A percentile compares a stretch with the other conserved stretches of the same genome.
These are phyloP conservation scores for Polypedilum vanderplanki DNA, from an alignment of 1,140 invertebrate genomes.

Conservation along the genomic window DNA sequence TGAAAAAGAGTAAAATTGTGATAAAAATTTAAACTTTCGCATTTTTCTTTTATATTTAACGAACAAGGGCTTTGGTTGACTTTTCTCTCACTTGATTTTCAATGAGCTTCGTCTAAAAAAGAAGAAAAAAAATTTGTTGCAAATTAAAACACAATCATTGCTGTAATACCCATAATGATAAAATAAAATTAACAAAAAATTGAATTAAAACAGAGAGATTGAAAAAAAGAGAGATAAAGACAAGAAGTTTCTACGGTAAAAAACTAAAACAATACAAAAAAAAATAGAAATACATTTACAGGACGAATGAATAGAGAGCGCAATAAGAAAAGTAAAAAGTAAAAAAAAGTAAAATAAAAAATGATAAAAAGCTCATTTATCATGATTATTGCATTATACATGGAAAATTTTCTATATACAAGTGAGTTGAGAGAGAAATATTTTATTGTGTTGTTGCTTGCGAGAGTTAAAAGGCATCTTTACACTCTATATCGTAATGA, in stretches of 20 bases:
- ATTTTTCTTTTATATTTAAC: background rate
- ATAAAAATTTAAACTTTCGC: background rate
- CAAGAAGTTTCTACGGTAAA: background rate
- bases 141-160: slow-evolving; percentile 15
- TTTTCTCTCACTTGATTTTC: slow-evolving; percentile 26
- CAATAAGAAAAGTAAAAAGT: too few relatives aligned
- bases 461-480: too few relatives aligned
- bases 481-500: too few relatives aligned
- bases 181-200: slow-evolving; percentile 13
- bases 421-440: background rate
- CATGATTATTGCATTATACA: background rate
- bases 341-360: background rate
- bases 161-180: background rate
- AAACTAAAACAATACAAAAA: background rate
- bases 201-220: background rate
- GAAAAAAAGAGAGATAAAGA: slow-evolving; percentile 18
- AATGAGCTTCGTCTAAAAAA: slow-evolving; percentile 27
- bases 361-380: slow-evolving; percentile 27
- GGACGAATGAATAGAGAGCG: too few relatives aligned
- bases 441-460: too few relatives aligned
- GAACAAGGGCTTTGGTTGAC: background rate
- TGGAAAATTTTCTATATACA: background rate
- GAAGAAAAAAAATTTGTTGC: slow-evolving; percentile 15
- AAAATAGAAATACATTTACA: background rate
- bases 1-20: too few relatives aligned